A percentile compares a stretch with the other conserved stretches of the same genome.
phyloP scores from a whole-genome alignment of 2,797 vertebrate genomes.

The Thamnophis elegans region DNA sequence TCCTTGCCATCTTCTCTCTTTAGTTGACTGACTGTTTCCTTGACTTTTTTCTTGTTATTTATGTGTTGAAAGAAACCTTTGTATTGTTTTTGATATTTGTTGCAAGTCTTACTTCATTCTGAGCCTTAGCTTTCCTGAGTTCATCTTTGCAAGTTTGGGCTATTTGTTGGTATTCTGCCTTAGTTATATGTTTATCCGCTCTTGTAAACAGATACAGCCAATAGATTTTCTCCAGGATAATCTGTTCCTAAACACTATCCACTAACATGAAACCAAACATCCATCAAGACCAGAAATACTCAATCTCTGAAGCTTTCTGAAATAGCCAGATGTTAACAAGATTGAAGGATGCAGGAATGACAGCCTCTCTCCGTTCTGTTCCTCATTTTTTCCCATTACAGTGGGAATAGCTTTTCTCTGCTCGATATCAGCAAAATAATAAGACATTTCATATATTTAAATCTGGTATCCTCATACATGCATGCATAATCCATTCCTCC shows the following conservation, averaged over 20 bases:
- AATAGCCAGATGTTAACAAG: background rate
- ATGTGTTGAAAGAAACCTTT: background rate
- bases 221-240: background rate
- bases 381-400: background rate
- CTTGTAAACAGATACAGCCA: background rate
- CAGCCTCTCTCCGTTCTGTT: background rate
- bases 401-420: background rate
- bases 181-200: background rate
- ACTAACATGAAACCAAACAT: background rate
- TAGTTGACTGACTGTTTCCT: background rate
- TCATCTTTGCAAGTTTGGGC: background rate
- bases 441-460: background rate
- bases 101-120: background rate
- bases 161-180: background rate
- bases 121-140: background rate
- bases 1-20: background rate
- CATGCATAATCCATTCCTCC: background rate
- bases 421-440: background rate
- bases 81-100: background rate
- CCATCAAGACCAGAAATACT: background rate
- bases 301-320: background rate
- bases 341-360: background rate
- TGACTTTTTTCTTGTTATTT: background rate
- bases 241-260: background rate
- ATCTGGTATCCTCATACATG: background rate